These are phyloP conservation scores for Lasioglossum leucozonium DNA, from an alignment of 2,888 invertebrate species.

Conservation along the genomic window DNA sequence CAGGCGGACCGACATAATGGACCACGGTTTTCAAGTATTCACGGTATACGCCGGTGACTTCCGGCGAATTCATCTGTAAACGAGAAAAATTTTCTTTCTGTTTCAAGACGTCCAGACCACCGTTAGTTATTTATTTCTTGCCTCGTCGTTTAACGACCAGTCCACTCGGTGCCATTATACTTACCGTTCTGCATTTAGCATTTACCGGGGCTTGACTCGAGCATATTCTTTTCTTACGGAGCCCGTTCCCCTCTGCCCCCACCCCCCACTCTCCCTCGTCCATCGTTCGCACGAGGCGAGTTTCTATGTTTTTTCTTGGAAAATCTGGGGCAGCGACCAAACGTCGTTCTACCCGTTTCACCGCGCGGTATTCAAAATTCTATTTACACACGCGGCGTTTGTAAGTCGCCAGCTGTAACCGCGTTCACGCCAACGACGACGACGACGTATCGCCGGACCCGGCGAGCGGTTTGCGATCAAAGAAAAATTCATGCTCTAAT, in stretches of 20 bases:
- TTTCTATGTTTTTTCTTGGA: slow-evolving; percentile 9
- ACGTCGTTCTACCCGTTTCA: slow-evolving; percentile 30
- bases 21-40: neutral
- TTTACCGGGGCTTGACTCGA: slow-evolving; percentile 22
- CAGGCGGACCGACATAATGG: neutral
- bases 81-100: neutral
- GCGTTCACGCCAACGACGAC: neutral
- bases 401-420: neutral
- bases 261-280: neutral
- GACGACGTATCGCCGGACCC: neutral
- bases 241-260: no score
- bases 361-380: slow-evolving; percentile 65
- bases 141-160: slow-evolving; percentile 9
- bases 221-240: slow-evolving; percentile 31
- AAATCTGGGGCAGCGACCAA: slow-evolving; percentile 39
- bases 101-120: neutral
- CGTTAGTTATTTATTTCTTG: slow-evolving; percentile 30
- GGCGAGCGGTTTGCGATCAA: neutral
- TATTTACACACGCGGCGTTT: slow-evolving; percentile 52
- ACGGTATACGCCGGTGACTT: neutral
- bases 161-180: slow-evolving; percentile 12
- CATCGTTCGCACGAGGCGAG: neutral
- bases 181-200: slow-evolving; percentile 3
- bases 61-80: neutral
- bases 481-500: neutral